These are phyloP conservation scores for Nasonia giraulti DNA, from an alignment of 1,140 invertebrate genomes.

Conservation along the genomic window DNA sequence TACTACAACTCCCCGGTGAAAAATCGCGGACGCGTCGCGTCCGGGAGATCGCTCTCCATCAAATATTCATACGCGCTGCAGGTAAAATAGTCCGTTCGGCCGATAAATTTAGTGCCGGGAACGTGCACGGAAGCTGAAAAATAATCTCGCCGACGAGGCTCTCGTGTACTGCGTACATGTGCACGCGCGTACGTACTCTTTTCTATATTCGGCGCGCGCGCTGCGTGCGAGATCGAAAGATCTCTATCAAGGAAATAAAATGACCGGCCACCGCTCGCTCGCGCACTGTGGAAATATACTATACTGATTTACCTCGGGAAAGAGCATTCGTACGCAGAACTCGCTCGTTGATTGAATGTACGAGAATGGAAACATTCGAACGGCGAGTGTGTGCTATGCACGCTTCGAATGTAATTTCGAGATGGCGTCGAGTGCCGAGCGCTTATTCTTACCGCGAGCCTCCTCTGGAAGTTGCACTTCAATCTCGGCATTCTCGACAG, in stretches of 20 bases:
- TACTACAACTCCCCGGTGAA: conserved; percentile 17
- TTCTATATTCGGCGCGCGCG: conserved; percentile 35
- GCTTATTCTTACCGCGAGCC: no score
- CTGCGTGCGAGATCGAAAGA: conserved; percentile 32
- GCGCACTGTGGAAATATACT: background rate
- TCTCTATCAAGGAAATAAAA: conserved; percentile 43
- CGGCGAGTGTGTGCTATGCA: no score
- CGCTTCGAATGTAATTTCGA: no score
- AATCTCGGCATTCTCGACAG: no score
- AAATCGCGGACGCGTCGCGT: conserved; percentile 44
- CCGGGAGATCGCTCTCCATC: conserved; percentile 37
- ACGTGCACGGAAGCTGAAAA: conserved; percentile 46
- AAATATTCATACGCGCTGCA: conserved; percentile 46
- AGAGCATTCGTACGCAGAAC: background rate
- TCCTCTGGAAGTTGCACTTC: no score
- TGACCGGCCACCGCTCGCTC: background rate
- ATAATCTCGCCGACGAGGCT: conserved; percentile 32
- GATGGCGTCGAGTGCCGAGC: no score
- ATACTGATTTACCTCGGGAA: background rate
- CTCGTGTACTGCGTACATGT: background rate
- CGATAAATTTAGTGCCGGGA: conserved; percentile 40
- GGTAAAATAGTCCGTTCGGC: conserved; percentile 43
- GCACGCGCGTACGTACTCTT: background rate
- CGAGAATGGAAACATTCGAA: background rate
- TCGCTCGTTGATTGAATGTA: background rate